Percentiles rank a stretch among this genome's conserved stretches.
phyloP scores from a whole-genome alignment of 2,888 invertebrate species.

The Sarcophaga carnaria region DNA sequence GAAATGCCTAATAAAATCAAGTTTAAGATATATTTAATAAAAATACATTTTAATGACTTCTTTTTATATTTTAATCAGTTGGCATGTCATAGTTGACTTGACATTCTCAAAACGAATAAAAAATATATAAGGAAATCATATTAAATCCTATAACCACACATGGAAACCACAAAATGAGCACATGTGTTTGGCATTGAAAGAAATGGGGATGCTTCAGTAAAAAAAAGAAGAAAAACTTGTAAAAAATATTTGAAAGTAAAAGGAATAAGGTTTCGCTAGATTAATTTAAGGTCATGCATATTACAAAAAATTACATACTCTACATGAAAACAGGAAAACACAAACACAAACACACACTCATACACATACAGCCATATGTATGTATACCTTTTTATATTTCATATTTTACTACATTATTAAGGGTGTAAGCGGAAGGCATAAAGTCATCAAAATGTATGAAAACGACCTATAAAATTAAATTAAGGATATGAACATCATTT shows the following conservation, averaged over 20 bases:
- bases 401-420: constrained; percentile 42
- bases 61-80: constrained; percentile 76
- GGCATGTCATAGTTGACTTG: constrained; percentile 76
- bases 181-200: constrained; percentile 53
- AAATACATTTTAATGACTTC: constrained; percentile 58
- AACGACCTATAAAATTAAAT: constrained; percentile 48
- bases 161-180: constrained; percentile 35
- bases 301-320: constrained; percentile 68
- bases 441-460: constrained; percentile 54
- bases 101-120: constrained; percentile 71
- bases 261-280: constrained; percentile 78
- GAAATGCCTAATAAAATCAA: background rate
- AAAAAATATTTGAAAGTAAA: constrained; percentile 40
- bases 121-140: constrained; percentile 62
- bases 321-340: constrained; percentile 4
- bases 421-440: constrained; percentile 61
- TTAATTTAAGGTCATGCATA: constrained; percentile 80
- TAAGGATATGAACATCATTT: constrained; percentile 59
- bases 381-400: background rate
- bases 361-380: background rate
- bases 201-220: constrained; percentile 31
- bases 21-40: constrained; percentile 55
- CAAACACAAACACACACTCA: background rate
- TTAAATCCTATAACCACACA: constrained; percentile 55
- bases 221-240: constrained; percentile 39